Conservation (phyloP, 2,888 invertebrate genomes). For the Eupithecia tripunctaria region DNA sequence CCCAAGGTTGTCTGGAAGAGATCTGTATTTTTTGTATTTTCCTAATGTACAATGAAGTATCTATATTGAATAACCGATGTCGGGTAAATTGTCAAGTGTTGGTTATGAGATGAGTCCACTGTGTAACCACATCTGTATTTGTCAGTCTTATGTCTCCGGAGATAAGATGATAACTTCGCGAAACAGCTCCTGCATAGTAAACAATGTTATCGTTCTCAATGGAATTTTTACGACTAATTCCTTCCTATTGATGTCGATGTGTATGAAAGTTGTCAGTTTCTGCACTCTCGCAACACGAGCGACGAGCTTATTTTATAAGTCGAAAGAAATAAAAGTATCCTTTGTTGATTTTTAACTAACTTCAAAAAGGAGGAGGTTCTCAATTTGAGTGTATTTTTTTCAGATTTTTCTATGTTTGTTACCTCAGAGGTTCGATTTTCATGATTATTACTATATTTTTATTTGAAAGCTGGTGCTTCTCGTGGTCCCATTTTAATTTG, state of each 20-base stretch:
- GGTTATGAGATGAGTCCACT: neutral
- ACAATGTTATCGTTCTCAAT: neutral
- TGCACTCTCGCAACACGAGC: neutral
- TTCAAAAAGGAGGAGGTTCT: no score
- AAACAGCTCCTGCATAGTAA: neutral
- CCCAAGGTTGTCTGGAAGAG: no score
- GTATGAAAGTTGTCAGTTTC: neutral
- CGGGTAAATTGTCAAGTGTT: neutral
- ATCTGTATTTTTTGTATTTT: no score
- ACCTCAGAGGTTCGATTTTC: no score
- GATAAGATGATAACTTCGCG: neutral
- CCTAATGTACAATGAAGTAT: no score
- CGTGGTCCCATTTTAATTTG: no score
- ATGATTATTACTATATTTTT: no score
- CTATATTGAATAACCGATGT: neutral
- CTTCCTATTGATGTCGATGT: neutral
- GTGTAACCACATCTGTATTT: neutral
- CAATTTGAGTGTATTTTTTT: no score
- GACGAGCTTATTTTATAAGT: neutral
- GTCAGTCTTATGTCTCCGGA: neutral
- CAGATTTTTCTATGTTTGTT: no score
- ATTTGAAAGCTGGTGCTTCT: no score
- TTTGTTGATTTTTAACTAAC: no score
- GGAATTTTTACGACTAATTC: slow-evolving; percentile 1
- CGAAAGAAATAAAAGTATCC: no score